These are phyloP conservation scores for Danio kyathit DNA, from an alignment of 2,797 vertebrate genomes.

Conservation along the genomic window DNA sequence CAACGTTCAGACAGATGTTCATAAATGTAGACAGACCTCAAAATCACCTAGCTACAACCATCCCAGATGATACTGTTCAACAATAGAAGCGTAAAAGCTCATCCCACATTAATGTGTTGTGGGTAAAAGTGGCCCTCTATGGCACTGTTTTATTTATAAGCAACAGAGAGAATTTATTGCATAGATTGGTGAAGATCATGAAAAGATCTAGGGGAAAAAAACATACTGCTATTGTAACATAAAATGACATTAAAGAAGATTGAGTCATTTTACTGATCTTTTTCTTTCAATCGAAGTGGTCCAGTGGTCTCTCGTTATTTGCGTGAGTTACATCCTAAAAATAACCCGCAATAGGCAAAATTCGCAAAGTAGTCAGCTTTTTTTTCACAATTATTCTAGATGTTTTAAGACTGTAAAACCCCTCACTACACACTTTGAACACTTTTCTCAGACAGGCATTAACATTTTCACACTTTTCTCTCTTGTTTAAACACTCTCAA, in stretches of 20 bases:
- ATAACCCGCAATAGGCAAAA: too few species aligned
- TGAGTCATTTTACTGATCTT: neutral
- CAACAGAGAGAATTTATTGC: neutral
- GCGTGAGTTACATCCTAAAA: too few species aligned
- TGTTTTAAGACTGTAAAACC: too few species aligned
- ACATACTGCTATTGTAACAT: neutral
- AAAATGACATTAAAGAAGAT: neutral
- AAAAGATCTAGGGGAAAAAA: neutral
- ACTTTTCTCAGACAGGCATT: too few species aligned
- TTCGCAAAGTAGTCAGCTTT: too few species aligned
- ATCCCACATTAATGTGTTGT: conserved; percentile 8
- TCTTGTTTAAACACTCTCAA: too few species aligned
- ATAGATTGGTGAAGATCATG: neutral
- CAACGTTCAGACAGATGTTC: neutral
- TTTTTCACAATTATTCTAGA: too few species aligned
- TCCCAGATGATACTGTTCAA: conserved; percentile 24
- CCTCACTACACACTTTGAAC: too few species aligned
- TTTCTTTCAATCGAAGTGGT: neutral
- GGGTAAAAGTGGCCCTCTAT: neutral
- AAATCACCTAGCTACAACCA: conserved; percentile 13
- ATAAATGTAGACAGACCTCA: neutral
- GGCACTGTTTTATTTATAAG: conserved; percentile 30
- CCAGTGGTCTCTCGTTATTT: too few species aligned
- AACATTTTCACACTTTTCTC: too few species aligned
- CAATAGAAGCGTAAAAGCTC: neutral